Evolutionary conservation across 2,797 vertebrate species (phyloP).

Genomic region (Myotis findleyi): DNA sequence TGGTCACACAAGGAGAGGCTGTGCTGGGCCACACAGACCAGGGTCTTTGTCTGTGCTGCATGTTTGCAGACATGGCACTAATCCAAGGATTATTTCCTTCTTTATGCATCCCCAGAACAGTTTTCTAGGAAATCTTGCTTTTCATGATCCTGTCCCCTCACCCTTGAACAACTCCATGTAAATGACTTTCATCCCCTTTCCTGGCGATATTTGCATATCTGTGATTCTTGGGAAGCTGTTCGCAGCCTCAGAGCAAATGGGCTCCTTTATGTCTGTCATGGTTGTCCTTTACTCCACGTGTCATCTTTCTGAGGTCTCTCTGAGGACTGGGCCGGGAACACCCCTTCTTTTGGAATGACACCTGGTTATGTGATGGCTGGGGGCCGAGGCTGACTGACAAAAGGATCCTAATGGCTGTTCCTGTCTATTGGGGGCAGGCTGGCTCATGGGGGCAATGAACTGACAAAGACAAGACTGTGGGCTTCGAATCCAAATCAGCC

Average conservation of each 20-base stretch:
- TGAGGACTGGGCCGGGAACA: neutral
- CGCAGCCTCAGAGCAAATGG: neutral
- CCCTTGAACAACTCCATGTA: neutral
- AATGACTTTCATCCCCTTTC: neutral
- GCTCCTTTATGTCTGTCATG: neutral
- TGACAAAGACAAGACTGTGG: neutral
- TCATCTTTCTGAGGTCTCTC: conserved; percentile 25
- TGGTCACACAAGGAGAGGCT: neutral
- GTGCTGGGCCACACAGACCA: neutral
- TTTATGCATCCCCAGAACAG: neutral
- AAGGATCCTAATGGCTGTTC: neutral
- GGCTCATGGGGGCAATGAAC: neutral
- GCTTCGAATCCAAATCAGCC: neutral
- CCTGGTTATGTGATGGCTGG: neutral
- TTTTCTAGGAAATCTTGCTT: neutral
- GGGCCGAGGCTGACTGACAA: neutral
- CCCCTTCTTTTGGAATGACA: conserved; percentile 2
- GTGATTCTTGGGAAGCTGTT: conserved; percentile 38
- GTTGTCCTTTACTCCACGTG: neutral
- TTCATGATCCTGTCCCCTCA: neutral
- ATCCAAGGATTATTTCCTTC: neutral
- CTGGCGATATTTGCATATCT: neutral
- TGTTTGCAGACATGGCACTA: neutral
- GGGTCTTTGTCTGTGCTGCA: neutral
- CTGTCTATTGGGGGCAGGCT: neutral